Conservation (phyloP, 1,140 invertebrate genomes). For the Drosophila malerkotliana region DNA sequence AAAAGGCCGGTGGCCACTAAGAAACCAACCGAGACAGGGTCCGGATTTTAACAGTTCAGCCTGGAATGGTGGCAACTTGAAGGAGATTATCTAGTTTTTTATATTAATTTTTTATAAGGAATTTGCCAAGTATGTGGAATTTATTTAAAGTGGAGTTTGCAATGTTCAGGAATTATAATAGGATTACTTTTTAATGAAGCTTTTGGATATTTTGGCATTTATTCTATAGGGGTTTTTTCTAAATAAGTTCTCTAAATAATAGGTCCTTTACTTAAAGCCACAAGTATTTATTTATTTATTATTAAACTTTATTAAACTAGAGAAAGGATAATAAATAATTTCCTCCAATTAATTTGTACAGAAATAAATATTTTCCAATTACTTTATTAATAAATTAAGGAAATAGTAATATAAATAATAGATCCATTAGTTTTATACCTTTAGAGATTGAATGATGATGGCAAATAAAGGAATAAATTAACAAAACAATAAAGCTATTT, state of each 20-base stretch:
- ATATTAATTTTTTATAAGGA: background rate
- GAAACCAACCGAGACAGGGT: slow-evolving; percentile 14
- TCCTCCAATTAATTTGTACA: background rate
- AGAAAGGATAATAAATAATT: background rate
- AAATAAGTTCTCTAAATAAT: no score
- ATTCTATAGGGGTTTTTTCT: no score
- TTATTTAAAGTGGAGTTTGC: background rate
- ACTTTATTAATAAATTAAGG: no score
- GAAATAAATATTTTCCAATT: background rate
- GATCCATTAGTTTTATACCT: background rate
- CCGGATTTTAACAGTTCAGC: slow-evolving; percentile 18
- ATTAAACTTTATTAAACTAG: background rate
- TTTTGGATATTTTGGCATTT: no score
- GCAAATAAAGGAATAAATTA: background rate
- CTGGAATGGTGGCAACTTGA: background rate
- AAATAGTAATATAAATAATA: background rate
- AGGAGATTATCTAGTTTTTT: slow-evolving; percentile 10
- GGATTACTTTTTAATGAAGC: background rate
- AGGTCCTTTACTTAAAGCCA: no score
- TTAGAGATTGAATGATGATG: background rate
- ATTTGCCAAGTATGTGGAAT: background rate
- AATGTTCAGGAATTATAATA: background rate
- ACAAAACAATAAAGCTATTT: slow-evolving; percentile 1
- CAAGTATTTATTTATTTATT: no score
- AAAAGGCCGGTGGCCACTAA: slow-evolving; percentile 11